Base-by-base conservation (phyloP, 2,888 invertebrate genomes). In the Dicranocentrus wangi region DNA sequence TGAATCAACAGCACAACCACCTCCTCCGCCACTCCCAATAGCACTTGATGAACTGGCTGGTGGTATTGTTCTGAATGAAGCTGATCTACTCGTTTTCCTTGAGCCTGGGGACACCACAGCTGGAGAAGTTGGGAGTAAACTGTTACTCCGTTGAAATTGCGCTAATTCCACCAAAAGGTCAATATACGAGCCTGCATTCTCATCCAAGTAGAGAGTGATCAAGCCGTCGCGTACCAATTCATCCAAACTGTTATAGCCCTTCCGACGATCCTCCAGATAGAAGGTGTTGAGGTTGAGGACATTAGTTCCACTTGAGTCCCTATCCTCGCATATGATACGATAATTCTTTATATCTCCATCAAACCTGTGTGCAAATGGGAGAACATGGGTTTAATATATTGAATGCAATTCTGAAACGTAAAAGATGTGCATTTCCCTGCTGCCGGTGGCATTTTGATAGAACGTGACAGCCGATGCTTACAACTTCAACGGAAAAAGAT, bases 201-300 rank as follows among this genome's bases (percentile, higher is more conserved):
- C 89, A 88, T 96, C 95, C 90, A 98, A 92, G 88, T 95, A 95
- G 88, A 95, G 93, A n/a, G 93, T 94, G 76, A 97, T 94, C 3
- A 98, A 91, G 0, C 97, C 97, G 88, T 98, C 97, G 0, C 95
- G 95, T 0, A 97, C 96, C 83, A 98, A 89, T 82, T 95, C 94
- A 83, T 94, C 92, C 39, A 97, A 92, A 17, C 93, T 93, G 79
- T 95, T 94, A 88, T 96, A 97, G 19, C 51, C 42, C 47, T 68
- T 76, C 15, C 70, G 68, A 43, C 77, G 71, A 42, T 82, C 72
- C 68, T 82, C 82, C n/a, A 82, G 60, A 68, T 72, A 68, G 51
- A 51, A 82, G 17, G 55, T 69, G 25, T 39, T 55, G 17, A 13
- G 25, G 25, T 39, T 55, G 17, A 13, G 25, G 21, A 21, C 63